Conservation (phyloP, 2,113 vertebrate species). For the Vidua chalybeata region DNA sequence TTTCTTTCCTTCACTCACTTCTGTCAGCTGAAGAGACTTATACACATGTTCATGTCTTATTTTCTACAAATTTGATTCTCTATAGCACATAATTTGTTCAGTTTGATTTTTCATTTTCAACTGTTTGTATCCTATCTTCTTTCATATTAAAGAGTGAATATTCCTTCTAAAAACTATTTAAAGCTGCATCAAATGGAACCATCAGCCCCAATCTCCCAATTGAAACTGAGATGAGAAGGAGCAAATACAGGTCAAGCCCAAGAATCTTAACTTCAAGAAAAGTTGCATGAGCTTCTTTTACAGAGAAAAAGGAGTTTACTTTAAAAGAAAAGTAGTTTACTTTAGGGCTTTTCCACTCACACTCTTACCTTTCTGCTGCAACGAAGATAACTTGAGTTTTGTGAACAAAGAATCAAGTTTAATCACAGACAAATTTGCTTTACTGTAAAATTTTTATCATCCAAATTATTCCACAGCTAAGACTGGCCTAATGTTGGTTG, state of each 20-base stretch:
- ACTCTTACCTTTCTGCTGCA: slow-evolving; percentile 25
- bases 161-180: not conserved
- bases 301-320: not conserved
- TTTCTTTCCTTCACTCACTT: not conserved
- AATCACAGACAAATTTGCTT: slow-evolving; percentile 5
- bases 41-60: not conserved
- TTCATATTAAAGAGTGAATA: not conserved
- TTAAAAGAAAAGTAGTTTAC: not conserved
- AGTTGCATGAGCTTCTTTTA: not conserved
- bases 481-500: not conserved
- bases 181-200: not conserved
- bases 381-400: slow-evolving; percentile 31
- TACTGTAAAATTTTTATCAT: not conserved
- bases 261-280: not conserved
- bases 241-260: not conserved
- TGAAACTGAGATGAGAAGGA: not conserved
- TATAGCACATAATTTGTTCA: not conserved
- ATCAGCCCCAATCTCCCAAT: not conserved
- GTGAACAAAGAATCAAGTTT: slow-evolving; percentile 29
- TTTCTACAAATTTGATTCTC: not conserved
- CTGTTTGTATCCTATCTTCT: not conserved
- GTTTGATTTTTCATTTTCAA: not conserved
- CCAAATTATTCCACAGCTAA: not conserved
- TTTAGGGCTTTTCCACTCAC: not conserved
- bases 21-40: not conserved